Conservation (phyloP, 2,113 vertebrate species). For the Agapornis roseicollis region DNA sequence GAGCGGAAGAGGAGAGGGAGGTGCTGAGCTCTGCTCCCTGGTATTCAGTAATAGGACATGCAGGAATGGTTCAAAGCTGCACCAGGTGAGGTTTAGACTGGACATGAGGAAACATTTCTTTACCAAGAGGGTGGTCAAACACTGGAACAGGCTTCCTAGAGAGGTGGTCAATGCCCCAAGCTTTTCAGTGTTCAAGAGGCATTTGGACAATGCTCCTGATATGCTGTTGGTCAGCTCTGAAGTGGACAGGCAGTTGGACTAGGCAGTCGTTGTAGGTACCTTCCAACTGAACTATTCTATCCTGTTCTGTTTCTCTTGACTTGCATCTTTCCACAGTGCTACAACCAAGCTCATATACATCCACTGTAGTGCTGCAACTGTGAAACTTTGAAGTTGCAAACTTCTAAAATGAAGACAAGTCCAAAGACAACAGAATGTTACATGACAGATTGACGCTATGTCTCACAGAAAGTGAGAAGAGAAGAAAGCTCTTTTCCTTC, state of each 20-base stretch:
- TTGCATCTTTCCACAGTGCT: not conserved
- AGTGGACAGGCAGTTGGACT: not conserved
- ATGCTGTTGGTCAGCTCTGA: not conserved
- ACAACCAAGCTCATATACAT: not conserved
- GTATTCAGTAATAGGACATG: rapidly evolving
- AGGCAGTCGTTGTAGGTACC: rapidly evolving
- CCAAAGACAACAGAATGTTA: not conserved
- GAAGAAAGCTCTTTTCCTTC: not conserved
- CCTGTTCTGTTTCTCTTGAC: not conserved
- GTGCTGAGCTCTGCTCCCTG: not conserved
- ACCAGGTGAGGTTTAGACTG: not conserved
- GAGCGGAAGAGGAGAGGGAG: not conserved
- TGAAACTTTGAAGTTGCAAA: not conserved
- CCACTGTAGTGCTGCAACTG: not conserved
- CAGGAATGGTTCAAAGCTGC: not conserved
- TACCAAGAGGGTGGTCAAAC: not conserved
- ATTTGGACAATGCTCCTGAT: not conserved
- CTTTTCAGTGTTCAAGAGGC: not conserved
- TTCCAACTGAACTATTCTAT: not conserved
- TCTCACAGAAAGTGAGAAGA: not conserved
- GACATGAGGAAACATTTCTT: not conserved
- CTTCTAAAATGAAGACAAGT: not conserved
- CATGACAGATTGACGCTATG: not conserved
- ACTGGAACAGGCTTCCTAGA: not conserved
- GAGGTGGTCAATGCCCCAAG: not conserved